Conservation (phyloP, 2,797 vertebrate species). For the Smutsia gigantea region DNA sequence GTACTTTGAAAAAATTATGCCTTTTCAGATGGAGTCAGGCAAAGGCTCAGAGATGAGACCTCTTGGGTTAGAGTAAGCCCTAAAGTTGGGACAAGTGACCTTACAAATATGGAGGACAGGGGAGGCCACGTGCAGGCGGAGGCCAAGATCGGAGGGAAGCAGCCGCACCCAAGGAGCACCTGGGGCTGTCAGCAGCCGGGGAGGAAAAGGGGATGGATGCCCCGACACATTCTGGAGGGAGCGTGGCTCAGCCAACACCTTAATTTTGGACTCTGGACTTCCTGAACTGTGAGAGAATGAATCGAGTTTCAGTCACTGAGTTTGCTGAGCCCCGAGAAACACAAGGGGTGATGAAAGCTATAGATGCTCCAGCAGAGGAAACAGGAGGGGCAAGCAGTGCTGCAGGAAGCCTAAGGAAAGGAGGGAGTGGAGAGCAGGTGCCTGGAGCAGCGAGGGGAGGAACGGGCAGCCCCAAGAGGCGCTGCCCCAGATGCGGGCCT, state of each 20-base stretch:
- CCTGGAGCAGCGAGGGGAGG: neutral
- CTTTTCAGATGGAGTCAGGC: neutral
- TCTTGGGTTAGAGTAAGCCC: neutral
- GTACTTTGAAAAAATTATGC: neutral
- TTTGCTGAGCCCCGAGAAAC: neutral
- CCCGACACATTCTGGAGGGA: neutral
- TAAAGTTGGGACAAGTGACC: neutral
- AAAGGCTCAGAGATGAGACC: neutral
- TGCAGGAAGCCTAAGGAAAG: neutral
- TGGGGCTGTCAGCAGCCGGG: neutral
- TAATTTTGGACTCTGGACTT: neutral
- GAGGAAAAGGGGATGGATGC: neutral
- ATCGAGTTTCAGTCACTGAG: accelerated
- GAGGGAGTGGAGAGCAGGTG: neutral
- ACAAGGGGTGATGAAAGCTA: no score
- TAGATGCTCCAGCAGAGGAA: no score
- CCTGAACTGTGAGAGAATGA: neutral
- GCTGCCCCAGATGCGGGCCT: no score
- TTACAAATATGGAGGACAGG: neutral
- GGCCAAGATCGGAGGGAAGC: accelerated
- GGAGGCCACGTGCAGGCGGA: neutral
- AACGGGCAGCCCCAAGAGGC: no score
- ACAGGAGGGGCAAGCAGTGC: accelerated
- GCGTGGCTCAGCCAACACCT: neutral
- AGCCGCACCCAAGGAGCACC: neutral